These are phyloP conservation scores for Xylocopa sonorina DNA, from an alignment of 1,140 invertebrate species.

Conservation along the genomic window DNA sequence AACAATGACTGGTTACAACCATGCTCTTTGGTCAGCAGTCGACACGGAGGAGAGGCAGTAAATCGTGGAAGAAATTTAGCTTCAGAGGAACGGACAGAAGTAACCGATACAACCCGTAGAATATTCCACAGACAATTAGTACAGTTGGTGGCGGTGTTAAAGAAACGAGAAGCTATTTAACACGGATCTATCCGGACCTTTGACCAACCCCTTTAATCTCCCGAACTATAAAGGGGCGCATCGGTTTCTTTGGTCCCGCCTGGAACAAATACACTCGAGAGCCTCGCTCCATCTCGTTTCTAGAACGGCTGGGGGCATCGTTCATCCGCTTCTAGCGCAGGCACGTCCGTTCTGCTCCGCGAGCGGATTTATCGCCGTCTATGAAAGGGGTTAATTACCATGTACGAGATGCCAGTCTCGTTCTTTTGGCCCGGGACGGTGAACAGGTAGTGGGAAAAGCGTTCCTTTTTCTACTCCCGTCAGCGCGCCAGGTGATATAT, in stretches of 20 bases:
- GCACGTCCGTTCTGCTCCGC: slow-evolving; percentile 2
- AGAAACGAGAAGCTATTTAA: slow-evolving; percentile 1
- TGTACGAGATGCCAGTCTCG: slow-evolving; percentile 7
- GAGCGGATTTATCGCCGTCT: slow-evolving; percentile 38
- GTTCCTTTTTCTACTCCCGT: slow-evolving; percentile 35
- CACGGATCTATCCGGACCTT: slow-evolving; percentile 10
- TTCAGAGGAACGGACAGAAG: not conserved
- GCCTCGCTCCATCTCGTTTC: not conserved
- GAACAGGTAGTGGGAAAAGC: slow-evolving; percentile 17
- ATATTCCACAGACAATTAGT: slow-evolving; percentile 2
- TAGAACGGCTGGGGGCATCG: not conserved
- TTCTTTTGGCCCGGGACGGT: not conserved
- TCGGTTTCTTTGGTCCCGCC: not conserved
- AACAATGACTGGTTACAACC: too few relatives aligned
- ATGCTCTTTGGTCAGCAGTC: too few relatives aligned
- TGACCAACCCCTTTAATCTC: slow-evolving; percentile 23
- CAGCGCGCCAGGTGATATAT: slow-evolving; percentile 53
- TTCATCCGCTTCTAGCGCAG: not conserved
- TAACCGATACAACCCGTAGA: not conserved
- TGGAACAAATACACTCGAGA: not conserved
- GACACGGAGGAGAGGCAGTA: too few relatives aligned
- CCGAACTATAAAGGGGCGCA: not conserved
- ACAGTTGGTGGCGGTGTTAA: not conserved
- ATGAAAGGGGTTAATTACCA: slow-evolving; percentile 43
- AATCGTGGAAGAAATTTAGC: too few relatives aligned